Percentiles rank a stretch among this genome's conserved stretches.
Conservation (phyloP, 2,888 invertebrate genomes). For the Troilus luridus region DNA sequence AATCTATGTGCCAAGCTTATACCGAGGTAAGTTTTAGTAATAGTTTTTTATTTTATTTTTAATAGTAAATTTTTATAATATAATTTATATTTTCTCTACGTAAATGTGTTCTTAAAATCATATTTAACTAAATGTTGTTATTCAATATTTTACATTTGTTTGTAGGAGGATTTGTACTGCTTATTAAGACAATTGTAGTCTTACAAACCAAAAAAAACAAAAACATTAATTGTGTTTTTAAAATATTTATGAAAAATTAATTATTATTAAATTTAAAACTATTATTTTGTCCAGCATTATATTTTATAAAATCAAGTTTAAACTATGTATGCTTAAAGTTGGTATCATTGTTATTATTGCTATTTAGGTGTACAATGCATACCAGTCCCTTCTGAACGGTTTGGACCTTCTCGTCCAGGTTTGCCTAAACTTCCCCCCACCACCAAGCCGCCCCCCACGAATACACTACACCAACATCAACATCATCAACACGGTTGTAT, state of each 20-base stretch:
- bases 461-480: constrained; percentile 65
- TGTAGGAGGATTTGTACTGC: neutral
- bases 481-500: constrained; percentile 62
- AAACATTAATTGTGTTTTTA: neutral
- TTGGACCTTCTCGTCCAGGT: constrained; percentile 79
- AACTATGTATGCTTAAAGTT: neutral
- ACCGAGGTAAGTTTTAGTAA: constrained; percentile 79
- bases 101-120: neutral
- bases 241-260: neutral
- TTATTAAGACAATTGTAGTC: neutral
- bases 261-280: neutral
- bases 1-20: constrained; percentile 96
- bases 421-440: constrained; percentile 73
- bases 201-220: neutral
- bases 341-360: constrained; percentile 17
- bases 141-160: neutral
- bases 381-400: constrained; percentile 77
- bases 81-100: neutral
- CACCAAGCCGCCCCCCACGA: constrained; percentile 66
- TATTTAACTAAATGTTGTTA: neutral
- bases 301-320: neutral
- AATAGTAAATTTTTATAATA: neutral
- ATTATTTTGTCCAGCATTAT: neutral
- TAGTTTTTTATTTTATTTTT: too few species aligned
- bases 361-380: constrained; percentile 77